Percentiles rank a stretch among this genome's conserved stretches.
Conservation (phyloP, 2,113 vertebrate species). For the Hymenochirus boettgeri region DNA sequence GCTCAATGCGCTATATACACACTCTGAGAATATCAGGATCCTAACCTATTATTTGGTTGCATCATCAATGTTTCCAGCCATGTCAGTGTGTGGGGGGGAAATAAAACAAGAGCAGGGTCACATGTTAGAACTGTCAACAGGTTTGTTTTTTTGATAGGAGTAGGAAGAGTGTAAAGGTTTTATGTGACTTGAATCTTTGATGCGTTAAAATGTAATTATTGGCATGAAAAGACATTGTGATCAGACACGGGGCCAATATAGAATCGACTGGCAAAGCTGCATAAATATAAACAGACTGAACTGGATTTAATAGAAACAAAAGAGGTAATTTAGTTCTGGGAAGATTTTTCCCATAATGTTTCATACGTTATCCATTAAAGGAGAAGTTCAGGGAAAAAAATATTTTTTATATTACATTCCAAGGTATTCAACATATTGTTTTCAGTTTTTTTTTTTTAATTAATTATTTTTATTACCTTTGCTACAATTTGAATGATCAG, state of each 20-base stretch:
- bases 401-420: no score
- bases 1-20: conserved; percentile 6
- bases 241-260: not conserved
- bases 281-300: not conserved
- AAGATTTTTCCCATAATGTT: no score
- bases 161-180: conserved; percentile 31
- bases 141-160: conserved; percentile 37
- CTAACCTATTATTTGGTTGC: conserved; percentile 28
- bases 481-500: no score
- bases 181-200: conserved; percentile 30
- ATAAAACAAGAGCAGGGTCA: conserved; percentile 21
- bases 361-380: no score
- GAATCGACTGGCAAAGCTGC: not conserved
- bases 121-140: conserved; percentile 18
- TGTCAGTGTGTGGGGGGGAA: conserved; percentile 7
- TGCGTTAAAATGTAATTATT: conserved; percentile 8
- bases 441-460: no score
- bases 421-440: no score
- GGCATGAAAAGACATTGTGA: not conserved
- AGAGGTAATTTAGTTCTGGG: no score
- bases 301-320: not conserved
- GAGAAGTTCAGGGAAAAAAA: no score
- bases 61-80: conserved; percentile 16
- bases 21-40: conserved; percentile 14
- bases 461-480: no score